Evolutionary conservation across 2,113 vertebrate genomes (phyloP), one percentile per base, ranked within the genome.

Genomic region (Larimichthys crocea): DNA sequence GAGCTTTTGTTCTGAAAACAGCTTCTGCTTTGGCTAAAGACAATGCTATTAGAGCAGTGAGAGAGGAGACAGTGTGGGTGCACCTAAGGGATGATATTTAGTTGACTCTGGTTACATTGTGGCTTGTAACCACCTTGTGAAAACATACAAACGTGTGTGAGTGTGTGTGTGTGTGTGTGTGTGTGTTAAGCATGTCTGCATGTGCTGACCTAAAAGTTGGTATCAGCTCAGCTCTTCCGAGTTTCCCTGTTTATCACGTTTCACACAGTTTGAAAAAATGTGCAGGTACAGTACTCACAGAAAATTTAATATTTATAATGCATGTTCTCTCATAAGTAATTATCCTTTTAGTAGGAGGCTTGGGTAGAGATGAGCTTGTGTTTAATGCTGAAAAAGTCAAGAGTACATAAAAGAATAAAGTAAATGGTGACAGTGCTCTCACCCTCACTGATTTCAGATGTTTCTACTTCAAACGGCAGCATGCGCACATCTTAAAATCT

Each of bases 271-370:
- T 20, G 8, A 68, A 60, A 52, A 62, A 53, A 68, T 8, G 19
- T 60, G 48, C 49, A 76, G 71, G 49, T 56, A 49, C 57, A 64
- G 49, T 56, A 49, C 57, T 75, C 65, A 69, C 31, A 46, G 49
- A 40, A 76, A 69, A 69, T 75, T 16, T 68, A 81, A 74, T 3
- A 57, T 74, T 69, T 42, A 26, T 73, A 50, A 80, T 65, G 61
- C 69, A 73, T 65, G 61, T 59, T 50, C 20, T n/a, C 15, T 49
- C 26, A 35, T 29, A 29, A 1, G 0, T 15, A 17, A 4, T 42
- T 42, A 42, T 55, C 14, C 1, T 14, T 63, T 17, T 10, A 26
- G 42, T 49, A 16, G 16, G 24, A 48, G 22, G 14, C 31, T 6
- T 17, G 5, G 20, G 17, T 10, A 50, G 26, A 46, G 20, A 48